A percentile compares a stretch with the other conserved stretches of the same genome.
phyloP scores from a whole-genome alignment of 2,797 vertebrate species.

The Austrolebias charrua region DNA sequence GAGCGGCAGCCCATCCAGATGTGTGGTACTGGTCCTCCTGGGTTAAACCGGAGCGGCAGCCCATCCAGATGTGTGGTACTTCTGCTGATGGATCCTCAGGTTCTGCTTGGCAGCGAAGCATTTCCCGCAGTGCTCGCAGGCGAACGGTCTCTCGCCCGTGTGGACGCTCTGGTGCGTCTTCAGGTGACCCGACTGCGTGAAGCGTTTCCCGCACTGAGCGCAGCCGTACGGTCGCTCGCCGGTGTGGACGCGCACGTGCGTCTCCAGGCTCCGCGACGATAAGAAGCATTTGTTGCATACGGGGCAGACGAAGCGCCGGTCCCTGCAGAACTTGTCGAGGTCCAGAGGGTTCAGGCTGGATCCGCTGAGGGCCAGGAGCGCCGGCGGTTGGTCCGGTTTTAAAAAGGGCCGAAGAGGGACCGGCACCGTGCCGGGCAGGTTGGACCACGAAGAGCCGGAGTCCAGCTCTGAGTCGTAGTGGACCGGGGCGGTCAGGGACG shows the following conservation, averaged over 20 bases:
- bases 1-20: not conserved
- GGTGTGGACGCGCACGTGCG: conserved; percentile 75
- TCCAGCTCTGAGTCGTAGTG: conserved; percentile 57
- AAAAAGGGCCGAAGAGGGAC: conserved; percentile 35
- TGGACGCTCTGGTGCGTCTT: conserved; percentile 80
- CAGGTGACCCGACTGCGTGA: conserved; percentile 77
- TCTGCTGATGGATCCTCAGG: conserved; percentile 72
- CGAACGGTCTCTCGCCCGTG: conserved; percentile 73
- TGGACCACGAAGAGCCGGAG: conserved; percentile 50
- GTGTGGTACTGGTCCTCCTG: conserved; percentile 48
- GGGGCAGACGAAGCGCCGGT: conserved; percentile 70
- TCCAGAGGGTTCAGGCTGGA: conserved; percentile 53
- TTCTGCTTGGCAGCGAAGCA: conserved; percentile 76
- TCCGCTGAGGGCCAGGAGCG: conserved; percentile 27
- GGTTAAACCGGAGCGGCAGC: not conserved
- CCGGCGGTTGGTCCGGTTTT: conserved; percentile 23
- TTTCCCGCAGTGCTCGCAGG: conserved; percentile 70
- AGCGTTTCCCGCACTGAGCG: conserved; percentile 75
- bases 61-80: conserved; percentile 53
- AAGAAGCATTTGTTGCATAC: conserved; percentile 76
- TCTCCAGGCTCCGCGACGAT: conserved; percentile 71
- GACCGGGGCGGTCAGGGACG: conserved; percentile 24
- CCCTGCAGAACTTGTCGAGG: conserved; percentile 50
- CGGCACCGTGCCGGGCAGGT: conserved; percentile 26
- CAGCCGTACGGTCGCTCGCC: conserved; percentile 78